Percentiles rank a stretch among this genome's conserved stretches.
phyloP scores from a whole-genome alignment of 2,113 vertebrate genomes.

The Melanerpes aurifrons region DNA sequence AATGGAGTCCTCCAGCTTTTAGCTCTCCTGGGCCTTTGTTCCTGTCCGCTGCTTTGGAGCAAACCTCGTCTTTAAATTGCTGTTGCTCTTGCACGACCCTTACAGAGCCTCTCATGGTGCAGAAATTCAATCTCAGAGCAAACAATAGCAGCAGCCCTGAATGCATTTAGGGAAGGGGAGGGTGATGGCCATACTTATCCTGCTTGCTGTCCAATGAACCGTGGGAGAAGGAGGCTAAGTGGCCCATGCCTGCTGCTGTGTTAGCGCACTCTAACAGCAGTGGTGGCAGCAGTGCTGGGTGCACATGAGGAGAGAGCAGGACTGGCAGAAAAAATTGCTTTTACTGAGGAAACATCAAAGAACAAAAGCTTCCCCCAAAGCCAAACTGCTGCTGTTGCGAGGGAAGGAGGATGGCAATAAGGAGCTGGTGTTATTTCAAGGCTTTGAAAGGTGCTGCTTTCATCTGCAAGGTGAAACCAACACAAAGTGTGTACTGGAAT shows the following conservation, averaged over 20 bases:
- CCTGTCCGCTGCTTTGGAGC: constrained; percentile 57
- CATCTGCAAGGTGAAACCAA: not conserved
- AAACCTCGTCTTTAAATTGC: constrained; percentile 26
- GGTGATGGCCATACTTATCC: not conserved
- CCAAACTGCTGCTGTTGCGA: not conserved
- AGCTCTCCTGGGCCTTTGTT: constrained; percentile 46
- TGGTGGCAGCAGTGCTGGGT: not conserved
- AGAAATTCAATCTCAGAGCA: not conserved
- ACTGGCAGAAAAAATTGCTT: not conserved
- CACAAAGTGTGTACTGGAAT: no score
- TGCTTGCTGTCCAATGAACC: not conserved
- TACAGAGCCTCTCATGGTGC: not conserved
- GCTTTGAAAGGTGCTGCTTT: constrained; percentile 8
- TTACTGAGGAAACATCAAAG: not conserved
- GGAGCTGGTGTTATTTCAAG: not conserved
- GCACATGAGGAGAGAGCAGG: not conserved
- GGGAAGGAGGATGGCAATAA: not conserved
- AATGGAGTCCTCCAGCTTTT: constrained; percentile 23
- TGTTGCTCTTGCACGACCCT: not conserved
- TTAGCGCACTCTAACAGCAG: not conserved
- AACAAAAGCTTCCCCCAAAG: constrained; percentile 38
- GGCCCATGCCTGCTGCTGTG: not conserved
- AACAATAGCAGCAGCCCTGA: not conserved
- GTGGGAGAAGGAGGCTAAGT: not conserved
- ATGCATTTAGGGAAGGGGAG: not conserved